Conservation (phyloP, 2,797 vertebrate species). For the Clangula hyemalis region DNA sequence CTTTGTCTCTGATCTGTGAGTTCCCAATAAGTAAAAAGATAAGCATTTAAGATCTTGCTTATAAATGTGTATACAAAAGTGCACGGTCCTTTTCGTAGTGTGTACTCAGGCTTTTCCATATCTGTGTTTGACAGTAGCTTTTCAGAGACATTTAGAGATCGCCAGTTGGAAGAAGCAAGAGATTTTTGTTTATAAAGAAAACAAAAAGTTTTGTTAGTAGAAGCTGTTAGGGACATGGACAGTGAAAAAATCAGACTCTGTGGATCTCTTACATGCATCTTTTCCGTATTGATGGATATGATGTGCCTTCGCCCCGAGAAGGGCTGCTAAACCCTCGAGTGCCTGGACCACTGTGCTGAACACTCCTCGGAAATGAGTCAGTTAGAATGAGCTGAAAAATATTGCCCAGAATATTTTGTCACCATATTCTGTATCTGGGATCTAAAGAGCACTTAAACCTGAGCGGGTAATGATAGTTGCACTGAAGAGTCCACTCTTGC, state of each 20-base stretch:
- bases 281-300: not conserved
- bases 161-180: not conserved
- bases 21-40: not conserved
- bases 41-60: constrained; percentile 9
- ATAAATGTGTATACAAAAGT: not conserved
- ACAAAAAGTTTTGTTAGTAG: not conserved
- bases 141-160: not conserved
- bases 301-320: not conserved
- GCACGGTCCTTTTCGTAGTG: not conserved
- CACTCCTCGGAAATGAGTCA: not conserved
- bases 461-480: not conserved
- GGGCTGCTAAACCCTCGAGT: not conserved
- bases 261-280: not conserved
- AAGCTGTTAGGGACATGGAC: not conserved
- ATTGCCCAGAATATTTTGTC: not conserved
- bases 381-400: not conserved
- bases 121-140: constrained; percentile 4
- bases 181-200: not conserved
- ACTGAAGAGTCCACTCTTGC: constrained; percentile 34
- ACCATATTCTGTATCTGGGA: not conserved
- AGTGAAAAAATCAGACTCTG: not conserved
- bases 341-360: not conserved
- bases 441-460: constrained; percentile 35
- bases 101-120: not conserved
- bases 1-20: constrained; percentile 13